These are phyloP conservation scores for Pimephales promelas DNA, from an alignment of 2,113 vertebrate genomes.

Conservation along the genomic window DNA sequence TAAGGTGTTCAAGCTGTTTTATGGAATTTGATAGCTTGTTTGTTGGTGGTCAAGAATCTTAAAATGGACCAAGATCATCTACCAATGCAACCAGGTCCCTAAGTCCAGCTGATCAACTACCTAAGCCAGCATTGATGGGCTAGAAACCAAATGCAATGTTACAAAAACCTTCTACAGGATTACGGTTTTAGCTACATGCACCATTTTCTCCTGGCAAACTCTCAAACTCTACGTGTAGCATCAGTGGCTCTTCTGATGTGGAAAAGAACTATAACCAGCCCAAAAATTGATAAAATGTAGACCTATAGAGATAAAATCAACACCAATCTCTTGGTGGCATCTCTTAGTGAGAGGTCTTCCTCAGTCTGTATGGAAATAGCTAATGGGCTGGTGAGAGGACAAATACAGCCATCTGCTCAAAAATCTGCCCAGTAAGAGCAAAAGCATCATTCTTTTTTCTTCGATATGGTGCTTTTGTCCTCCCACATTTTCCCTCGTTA, in stretches of 20 bases:
- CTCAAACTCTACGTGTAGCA: neutral
- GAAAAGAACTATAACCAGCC: neutral
- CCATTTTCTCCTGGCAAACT: neutral
- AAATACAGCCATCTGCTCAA: conserved; percentile 36
- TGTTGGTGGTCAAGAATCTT: neutral
- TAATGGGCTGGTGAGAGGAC: conserved; percentile 39
- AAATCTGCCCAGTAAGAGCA: conserved; percentile 42
- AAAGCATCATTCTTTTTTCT: conserved; percentile 15
- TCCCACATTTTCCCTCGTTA: conserved; percentile 7
- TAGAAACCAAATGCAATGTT: neutral
- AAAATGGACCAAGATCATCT: neutral
- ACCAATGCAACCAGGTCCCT: neutral
- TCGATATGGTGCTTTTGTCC: conserved; percentile 18
- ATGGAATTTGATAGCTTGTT: neutral
- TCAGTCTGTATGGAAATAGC: neutral
- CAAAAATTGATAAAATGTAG: conserved; percentile 23
- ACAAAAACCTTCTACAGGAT: neutral
- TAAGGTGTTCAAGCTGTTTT: neutral
- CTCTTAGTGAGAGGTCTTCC: conserved; percentile 11
- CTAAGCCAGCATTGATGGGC: neutral
- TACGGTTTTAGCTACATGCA: neutral
- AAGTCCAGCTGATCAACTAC: neutral
- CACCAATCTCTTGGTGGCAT: conserved; percentile 9
- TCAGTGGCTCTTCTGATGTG: conserved; percentile 6
- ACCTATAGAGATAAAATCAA: neutral